These are phyloP conservation scores for Lasaia peninsularis DNA, from an alignment of 1,140 invertebrate genomes.

Conservation along the genomic window DNA sequence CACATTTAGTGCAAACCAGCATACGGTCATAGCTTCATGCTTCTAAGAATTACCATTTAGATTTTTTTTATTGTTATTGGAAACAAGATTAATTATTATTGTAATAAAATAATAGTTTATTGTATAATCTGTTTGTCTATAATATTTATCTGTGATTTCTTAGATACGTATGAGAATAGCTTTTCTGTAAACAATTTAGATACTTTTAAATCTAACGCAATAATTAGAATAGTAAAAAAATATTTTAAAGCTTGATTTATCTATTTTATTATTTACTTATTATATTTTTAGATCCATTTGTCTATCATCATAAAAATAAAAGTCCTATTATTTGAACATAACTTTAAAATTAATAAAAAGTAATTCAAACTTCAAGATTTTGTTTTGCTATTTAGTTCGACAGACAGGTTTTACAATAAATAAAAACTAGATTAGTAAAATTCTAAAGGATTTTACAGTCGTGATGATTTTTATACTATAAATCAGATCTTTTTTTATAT, in stretches of 20 bases:
- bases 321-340: too few relatives aligned
- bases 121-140: conserved; percentile 7
- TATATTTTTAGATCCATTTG: too few relatives aligned
- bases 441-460: neutral
- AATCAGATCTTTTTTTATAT: neutral
- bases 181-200: neutral
- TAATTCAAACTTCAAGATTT: too few relatives aligned
- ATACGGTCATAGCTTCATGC: neutral
- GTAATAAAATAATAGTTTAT: neutral
- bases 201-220: neutral
- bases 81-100: neutral
- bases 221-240: neutral
- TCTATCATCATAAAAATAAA: too few relatives aligned
- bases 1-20: neutral
- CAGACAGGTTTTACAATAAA: neutral
- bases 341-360: too few relatives aligned
- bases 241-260: neutral
- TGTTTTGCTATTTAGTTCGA: neutral
- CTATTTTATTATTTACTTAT: too few relatives aligned
- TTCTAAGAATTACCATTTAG: neutral
- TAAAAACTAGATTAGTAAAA: neutral
- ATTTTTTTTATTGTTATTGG: neutral
- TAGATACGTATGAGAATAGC: neutral
- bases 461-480: too few relatives aligned
- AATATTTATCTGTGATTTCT: neutral